Evolutionary conservation across 2,113 vertebrate species (phyloP), one percentile per base, ranked within the genome.

Genomic region (Andinoacara biseriatus): DNA sequence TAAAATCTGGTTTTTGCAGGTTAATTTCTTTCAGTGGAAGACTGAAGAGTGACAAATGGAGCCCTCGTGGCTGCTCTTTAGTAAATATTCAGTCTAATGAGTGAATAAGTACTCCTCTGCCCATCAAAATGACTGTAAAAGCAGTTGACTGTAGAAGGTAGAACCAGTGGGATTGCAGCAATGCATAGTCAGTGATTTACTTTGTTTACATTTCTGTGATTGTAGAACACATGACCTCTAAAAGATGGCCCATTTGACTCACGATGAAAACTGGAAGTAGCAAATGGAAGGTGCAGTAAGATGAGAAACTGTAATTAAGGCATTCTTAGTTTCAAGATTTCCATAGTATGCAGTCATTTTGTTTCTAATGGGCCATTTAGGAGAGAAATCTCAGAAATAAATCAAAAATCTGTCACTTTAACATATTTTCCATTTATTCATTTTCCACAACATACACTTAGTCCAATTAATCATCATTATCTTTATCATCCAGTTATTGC

Each of bases 81-180:
- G 46, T 49, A 49, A 49, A 49, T 49, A 49, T 82, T 80, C 35
- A 52, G 57, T 38, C 17, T 10, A 59, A 17, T 62, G 78, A 69
- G 74, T 74, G 74, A 72, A 38, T 56, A 69, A 77, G 49, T 24
- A 20, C 38, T 90, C 33, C 46, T 69, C 18, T 58, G 18, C 54
- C 26, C 22, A n/a, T 78, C 20, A 72, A 77, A 54, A 65, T 69
- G 31, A 52, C 60, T 65, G 17, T 81, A 81, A 75, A 86, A 78
- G 20, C 59, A 61, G 61, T 62, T 3, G 18, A 58, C 43, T 76
- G 43, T 38, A 46, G 14, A 76, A 9, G 22, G 35, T 38, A 49
- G 14, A 26, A 5, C 14, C 10, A 57, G 54, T 57, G 61, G n/a
- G 35, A 65, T 18, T 65, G 58, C 49, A 18, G 17, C 6, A 6